These are phyloP conservation scores for Characodon lateralis DNA, from an alignment of 2,797 vertebrate genomes.

Conservation along the genomic window DNA sequence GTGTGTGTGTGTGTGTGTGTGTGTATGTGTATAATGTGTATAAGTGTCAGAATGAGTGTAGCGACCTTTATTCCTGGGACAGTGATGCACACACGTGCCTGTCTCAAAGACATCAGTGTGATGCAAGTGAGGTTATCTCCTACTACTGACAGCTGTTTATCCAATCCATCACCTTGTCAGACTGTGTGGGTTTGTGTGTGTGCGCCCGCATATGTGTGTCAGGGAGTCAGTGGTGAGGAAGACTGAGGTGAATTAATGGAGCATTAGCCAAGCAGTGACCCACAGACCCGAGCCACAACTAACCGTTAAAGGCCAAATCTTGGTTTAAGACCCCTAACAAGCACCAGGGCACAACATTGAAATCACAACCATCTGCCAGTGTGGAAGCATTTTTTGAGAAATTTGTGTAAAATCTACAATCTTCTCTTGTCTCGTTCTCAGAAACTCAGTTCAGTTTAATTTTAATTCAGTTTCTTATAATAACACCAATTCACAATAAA, in stretches of 20 bases:
- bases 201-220: slow-evolving; percentile 64
- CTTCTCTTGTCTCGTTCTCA: background rate
- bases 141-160: slow-evolving; percentile 90
- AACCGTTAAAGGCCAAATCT: slow-evolving; percentile 69
- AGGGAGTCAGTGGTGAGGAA: slow-evolving; percentile 82
- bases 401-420: background rate
- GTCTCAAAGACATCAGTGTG: slow-evolving; percentile 57
- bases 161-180: slow-evolving; percentile 96
- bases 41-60: slow-evolving; percentile 59
- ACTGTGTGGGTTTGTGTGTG: slow-evolving; percentile 66
- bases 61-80: slow-evolving; percentile 64
- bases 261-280: slow-evolving; percentile 99
- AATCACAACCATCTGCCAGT: background rate
- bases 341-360: background rate
- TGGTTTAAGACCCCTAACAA: slow-evolving; percentile 22
- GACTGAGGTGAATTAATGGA: slow-evolving; percentile 99
- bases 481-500: too few relatives aligned
- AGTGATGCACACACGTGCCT: slow-evolving; percentile 23
- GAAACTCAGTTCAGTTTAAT: background rate
- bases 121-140: slow-evolving; percentile 75
- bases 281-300: slow-evolving; percentile 89
- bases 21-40: slow-evolving; percentile 33
- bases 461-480: background rate
- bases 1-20: slow-evolving; percentile 38
- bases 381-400: background rate